phyloP scores from a whole-genome alignment of 2,797 vertebrate species.

The Cetoscarus ocellatus region DNA sequence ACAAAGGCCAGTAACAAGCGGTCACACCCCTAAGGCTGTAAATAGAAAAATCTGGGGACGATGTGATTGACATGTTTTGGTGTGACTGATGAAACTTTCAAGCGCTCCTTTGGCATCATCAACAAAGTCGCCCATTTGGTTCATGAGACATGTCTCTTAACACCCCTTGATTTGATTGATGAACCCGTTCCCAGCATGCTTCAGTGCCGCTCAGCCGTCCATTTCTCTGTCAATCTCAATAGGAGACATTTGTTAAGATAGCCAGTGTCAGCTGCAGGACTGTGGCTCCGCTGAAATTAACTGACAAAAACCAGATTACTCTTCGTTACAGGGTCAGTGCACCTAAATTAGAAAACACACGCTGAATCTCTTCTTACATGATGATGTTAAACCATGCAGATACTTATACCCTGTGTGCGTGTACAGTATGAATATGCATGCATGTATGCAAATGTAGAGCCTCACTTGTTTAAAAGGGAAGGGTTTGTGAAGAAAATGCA shows the following conservation, averaged over 20 bases:
- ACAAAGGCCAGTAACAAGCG: neutral
- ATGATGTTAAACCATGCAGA: neutral
- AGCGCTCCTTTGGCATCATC: slow-evolving; percentile 48
- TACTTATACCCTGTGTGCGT: neutral
- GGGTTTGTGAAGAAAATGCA: neutral
- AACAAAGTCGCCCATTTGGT: slow-evolving; percentile 45
- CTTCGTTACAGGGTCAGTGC: slow-evolving; percentile 1
- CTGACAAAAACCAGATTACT: slow-evolving; percentile 5
- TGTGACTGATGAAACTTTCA: slow-evolving; percentile 58
- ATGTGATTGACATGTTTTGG: slow-evolving; percentile 38
- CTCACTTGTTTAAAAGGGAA: neutral
- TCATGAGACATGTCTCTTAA: slow-evolving; percentile 55
- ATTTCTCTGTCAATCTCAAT: slow-evolving; percentile 57
- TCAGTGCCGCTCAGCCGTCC: slow-evolving; percentile 38
- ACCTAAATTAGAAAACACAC: neutral
- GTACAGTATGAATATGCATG: neutral
- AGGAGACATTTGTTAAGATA: slow-evolving; percentile 31
- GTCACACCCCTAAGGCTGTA: slow-evolving; percentile 9
- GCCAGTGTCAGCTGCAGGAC: slow-evolving; percentile 27
- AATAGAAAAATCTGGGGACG: neutral
- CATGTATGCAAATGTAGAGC: neutral
- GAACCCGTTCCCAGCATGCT: slow-evolving; percentile 41
- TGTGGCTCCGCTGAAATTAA: slow-evolving; percentile 4
- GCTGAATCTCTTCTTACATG: neutral
- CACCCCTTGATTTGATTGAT: slow-evolving; percentile 62